These are phyloP conservation scores for Ceratina calcarata DNA, from an alignment of 1,140 invertebrate genomes.

Conservation along the genomic window DNA sequence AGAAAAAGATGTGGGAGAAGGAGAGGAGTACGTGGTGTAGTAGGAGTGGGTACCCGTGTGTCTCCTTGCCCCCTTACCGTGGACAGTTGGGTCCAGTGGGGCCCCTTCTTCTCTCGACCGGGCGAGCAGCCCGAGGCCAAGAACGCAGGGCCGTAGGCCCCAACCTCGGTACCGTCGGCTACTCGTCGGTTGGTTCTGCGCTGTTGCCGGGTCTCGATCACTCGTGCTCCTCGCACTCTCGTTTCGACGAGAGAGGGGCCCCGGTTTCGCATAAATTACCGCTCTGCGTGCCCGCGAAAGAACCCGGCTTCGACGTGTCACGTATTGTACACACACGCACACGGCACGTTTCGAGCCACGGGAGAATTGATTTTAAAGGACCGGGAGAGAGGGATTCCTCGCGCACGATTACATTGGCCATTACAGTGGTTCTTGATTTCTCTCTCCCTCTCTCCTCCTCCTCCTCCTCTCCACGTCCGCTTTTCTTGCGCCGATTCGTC, in stretches of 20 bases:
- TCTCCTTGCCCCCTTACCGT: conserved; percentile 50
- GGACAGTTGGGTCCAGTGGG: conserved; percentile 45
- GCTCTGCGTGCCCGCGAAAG: background rate
- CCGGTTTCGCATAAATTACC: conserved; percentile 54
- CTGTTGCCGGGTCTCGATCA: conserved; percentile 55
- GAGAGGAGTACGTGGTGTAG: conserved; percentile 31
- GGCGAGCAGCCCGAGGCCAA: conserved; percentile 64
- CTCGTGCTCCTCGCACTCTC: conserved; percentile 38
- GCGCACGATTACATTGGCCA: conserved; percentile 2
- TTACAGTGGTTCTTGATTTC: background rate
- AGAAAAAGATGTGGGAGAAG: background rate
- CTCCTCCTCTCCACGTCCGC: background rate
- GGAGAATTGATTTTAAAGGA: conserved; percentile 26
- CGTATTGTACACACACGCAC: background rate
- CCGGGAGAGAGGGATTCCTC: background rate
- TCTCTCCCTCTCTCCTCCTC: background rate
- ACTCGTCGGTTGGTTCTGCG: conserved; percentile 45
- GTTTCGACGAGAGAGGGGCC: conserved; percentile 36
- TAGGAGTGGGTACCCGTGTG: conserved; percentile 63
- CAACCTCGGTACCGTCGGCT: conserved; percentile 51
- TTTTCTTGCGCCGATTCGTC: conserved; percentile 8
- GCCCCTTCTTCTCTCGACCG: conserved; percentile 27
- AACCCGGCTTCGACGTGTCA: conserved; percentile 14
- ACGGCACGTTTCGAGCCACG: background rate
- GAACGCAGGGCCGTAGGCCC: conserved; percentile 66